Conservation (phyloP, 2,888 invertebrate genomes). For the Zelleria hepariella region DNA sequence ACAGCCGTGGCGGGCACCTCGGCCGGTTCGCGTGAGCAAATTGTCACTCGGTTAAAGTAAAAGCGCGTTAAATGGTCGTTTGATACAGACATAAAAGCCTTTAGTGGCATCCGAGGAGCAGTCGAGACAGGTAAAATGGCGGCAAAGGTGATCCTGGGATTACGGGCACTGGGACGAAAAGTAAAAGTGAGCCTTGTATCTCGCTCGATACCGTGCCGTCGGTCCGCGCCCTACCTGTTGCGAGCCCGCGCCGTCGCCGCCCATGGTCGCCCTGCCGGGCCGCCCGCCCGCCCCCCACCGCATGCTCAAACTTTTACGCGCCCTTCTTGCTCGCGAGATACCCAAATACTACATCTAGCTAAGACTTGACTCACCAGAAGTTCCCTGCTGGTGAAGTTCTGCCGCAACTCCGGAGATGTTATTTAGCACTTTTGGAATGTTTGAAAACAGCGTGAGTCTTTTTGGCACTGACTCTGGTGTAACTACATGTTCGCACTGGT, state of each 20-base stretch:
- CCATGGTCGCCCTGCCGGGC: not conserved
- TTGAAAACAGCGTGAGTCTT: constrained; percentile 49
- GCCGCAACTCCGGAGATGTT: constrained; percentile 32
- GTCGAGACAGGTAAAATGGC: constrained; percentile 40
- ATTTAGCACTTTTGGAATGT: constrained; percentile 41
- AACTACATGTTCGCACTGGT: constrained; percentile 28
- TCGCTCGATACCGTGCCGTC: constrained; percentile 39
- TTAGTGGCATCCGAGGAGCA: not conserved
- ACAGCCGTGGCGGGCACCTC: too few species aligned
- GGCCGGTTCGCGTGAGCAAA: too few species aligned
- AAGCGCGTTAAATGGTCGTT: not conserved
- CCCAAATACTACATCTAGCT: not conserved
- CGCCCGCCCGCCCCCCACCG: constrained; percentile 22
- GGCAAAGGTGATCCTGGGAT: constrained; percentile 34
- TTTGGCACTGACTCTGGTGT: constrained; percentile 23
- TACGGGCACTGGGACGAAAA: constrained; percentile 33
- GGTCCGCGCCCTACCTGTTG: constrained; percentile 43
- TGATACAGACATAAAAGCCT: not conserved
- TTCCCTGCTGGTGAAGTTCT: constrained; percentile 28
- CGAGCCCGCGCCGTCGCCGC: constrained; percentile 31
- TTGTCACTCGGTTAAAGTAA: not conserved
- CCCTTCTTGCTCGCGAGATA: constrained; percentile 18
- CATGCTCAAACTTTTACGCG: constrained; percentile 48
- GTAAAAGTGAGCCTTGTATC: constrained; percentile 31
- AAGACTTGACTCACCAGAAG: constrained; percentile 38